Evolutionary conservation across 2,888 invertebrate species (phyloP), one percentile per base, ranked within the genome.

Genomic region (Drosophila lutescens): DNA sequence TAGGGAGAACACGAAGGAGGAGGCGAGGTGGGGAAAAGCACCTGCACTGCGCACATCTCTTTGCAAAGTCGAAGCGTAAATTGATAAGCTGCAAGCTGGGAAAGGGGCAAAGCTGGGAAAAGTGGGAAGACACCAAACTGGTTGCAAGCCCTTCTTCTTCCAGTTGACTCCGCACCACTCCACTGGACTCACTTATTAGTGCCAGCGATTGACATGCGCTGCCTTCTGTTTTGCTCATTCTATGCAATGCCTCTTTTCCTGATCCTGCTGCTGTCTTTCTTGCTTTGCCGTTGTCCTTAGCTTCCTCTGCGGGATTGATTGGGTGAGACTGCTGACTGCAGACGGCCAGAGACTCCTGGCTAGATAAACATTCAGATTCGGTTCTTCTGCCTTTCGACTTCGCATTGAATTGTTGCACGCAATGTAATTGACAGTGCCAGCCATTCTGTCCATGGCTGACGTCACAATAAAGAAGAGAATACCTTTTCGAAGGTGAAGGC

Each of bases 71-170:
- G 76, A 76, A 78, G 86, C 79, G 87, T 76, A 88, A 88, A 85
- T 88, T 85, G 85, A 85, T 85, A 85, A 88, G 85, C 86, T 87
- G 85, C 76, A 59, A 69, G 69, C 41, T 58, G 40, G 53, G 41
- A 53, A 38, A 53, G 32, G 49, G 43, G 38, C 13, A 44, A 23
- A 12, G 47, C 32, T 32, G 17, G 51, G 17, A 36, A 55, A 36
- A 38, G 50, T 26, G 30, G 43, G 20, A 38, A 46, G 23, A 17
- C 6, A 55, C 15, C 6, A 47, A 71, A 86, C 86, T 80, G 80
- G 84, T 81, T 80, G 63, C 26, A 57, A 23, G 47, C 46, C 41
- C 30, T 38, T 17, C 44, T 12, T 5, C 20, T 23, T 43, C 0
- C 23, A 44, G 13, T 46, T 10, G 10, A 36, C 60, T 32, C 15